These are phyloP conservation scores for Paralichthys olivaceus DNA, from an alignment of 2,113 vertebrate genomes.

Conservation along the genomic window DNA sequence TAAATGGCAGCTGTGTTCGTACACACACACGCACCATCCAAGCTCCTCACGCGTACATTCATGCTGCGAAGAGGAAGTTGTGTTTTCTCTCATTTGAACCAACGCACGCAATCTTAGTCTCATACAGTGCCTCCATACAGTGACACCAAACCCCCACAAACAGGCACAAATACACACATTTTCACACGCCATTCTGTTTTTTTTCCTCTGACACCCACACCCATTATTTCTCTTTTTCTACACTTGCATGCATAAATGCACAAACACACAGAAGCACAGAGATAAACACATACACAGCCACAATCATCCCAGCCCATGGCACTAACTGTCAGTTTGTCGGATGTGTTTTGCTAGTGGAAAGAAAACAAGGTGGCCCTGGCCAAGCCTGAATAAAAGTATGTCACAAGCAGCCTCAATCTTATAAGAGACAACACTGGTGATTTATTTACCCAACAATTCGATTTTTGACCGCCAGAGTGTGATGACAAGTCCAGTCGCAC, in stretches of 20 bases:
- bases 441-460: conserved; percentile 46
- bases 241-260: conserved; percentile 44
- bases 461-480: conserved; percentile 14
- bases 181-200: conserved; percentile 54
- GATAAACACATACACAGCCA: conserved; percentile 25
- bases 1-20: conserved; percentile 65
- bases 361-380: conserved; percentile 69
- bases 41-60: conserved; percentile 66
- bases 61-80: conserved; percentile 72
- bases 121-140: conserved; percentile 35
- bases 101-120: conserved; percentile 68
- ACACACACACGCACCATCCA: conserved; percentile 43
- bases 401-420: conserved; percentile 40
- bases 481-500: conserved; percentile 30
- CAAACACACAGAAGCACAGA: conserved; percentile 11
- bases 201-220: conserved; percentile 48
- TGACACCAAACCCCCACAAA: conserved; percentile 37
- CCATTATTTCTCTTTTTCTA: conserved; percentile 45
- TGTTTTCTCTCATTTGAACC: conserved; percentile 71
- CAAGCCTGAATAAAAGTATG: conserved; percentile 63
- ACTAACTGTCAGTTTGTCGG: conserved; percentile 41
- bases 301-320: conserved; percentile 29
- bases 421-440: conserved; percentile 33
- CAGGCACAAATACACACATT: conserved; percentile 51
- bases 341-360: conserved; percentile 37